These are phyloP conservation scores for Tipula unca DNA, from an alignment of 2,888 invertebrate genomes.

Conservation along the genomic window DNA sequence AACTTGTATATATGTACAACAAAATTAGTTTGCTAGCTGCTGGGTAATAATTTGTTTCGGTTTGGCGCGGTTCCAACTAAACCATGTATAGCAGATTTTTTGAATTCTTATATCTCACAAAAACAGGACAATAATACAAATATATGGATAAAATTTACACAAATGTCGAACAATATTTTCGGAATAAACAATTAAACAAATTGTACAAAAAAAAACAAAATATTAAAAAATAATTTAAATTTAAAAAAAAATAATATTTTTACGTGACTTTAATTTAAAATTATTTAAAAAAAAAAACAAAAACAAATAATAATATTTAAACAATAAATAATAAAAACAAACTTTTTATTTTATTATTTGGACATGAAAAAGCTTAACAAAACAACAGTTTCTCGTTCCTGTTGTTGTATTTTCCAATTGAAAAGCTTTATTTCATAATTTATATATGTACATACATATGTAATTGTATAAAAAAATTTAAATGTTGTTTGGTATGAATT, in stretches of 20 bases:
- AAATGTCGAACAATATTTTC: background rate
- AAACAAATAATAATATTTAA: background rate
- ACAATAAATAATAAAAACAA: background rate
- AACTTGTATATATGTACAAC: no score
- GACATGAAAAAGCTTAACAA: background rate
- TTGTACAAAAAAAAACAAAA: background rate
- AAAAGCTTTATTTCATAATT: background rate
- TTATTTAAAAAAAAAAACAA: background rate
- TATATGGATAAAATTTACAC: background rate
- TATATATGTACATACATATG: background rate
- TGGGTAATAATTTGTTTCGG: no score
- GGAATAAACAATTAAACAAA: background rate
- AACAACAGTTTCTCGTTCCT: background rate
- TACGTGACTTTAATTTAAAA: background rate
- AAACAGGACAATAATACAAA: no score
- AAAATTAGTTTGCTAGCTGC: no score
- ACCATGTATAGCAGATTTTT: no score
- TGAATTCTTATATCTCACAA: no score
- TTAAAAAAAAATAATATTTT: background rate
- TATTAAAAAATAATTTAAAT: background rate
- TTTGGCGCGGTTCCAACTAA: no score
- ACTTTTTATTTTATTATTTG: background rate
- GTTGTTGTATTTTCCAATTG: background rate
- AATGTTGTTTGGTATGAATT: no score
- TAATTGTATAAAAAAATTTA: no score